Percentiles rank a stretch among this genome's conserved stretches.
These are phyloP conservation scores for Epinephelus lanceolatus DNA, from an alignment of 2,113 vertebrate genomes.

Conservation along the genomic window DNA sequence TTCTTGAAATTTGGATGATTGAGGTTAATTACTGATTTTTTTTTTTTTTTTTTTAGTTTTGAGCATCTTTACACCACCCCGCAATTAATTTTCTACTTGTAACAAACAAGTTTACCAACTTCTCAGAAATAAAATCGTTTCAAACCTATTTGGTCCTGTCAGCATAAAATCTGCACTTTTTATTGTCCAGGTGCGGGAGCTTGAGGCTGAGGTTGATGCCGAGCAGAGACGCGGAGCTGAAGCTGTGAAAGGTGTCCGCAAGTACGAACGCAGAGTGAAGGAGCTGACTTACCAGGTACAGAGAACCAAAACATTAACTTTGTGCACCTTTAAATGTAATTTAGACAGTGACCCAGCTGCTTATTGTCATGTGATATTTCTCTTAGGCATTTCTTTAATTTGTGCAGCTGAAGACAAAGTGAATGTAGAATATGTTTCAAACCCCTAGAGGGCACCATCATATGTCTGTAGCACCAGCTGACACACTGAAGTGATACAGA, in stretches of 20 bases:
- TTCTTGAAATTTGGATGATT: background rate
- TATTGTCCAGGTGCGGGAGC: constrained; percentile 75
- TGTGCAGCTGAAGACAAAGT: constrained; percentile 12
- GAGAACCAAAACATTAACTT: background rate
- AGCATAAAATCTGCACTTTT: constrained; percentile 12
- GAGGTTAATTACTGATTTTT: background rate
- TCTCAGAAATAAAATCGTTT: background rate
- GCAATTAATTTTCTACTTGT: background rate
- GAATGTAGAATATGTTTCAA: constrained; percentile 22
- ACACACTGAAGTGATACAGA: constrained; percentile 8
- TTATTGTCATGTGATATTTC: background rate
- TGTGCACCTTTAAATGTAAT: background rate
- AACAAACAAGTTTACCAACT: background rate
- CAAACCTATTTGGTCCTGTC: background rate
- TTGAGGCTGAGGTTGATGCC: constrained; percentile 77
- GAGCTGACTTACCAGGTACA: constrained; percentile 83
- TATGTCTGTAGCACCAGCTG: constrained; percentile 2
- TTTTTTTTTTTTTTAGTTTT: background rate
- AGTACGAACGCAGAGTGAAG: constrained; percentile 83
- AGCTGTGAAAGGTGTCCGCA: constrained; percentile 80
- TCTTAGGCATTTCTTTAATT: background rate
- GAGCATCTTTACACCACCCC: background rate
- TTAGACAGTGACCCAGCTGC: background rate
- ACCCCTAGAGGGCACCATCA: constrained; percentile 71
- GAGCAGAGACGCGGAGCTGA: constrained; percentile 80